Percentiles rank a stretch among this genome's conserved stretches.
phyloP scores from a whole-genome alignment of 2,797 vertebrate genomes.

The Decapterus maruadsi region DNA sequence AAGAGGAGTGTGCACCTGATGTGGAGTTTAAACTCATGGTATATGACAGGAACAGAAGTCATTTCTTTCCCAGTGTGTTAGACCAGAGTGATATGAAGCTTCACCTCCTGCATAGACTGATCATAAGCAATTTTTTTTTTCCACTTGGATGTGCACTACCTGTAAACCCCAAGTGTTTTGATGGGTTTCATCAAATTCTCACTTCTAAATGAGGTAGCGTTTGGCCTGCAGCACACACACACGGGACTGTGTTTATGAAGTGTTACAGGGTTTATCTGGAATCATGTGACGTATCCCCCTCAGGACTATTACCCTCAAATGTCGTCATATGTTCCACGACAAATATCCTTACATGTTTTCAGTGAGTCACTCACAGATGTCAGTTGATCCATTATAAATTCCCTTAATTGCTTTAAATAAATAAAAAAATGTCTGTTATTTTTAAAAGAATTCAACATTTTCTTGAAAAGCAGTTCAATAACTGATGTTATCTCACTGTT shows the following conservation, averaged over 20 bases:
- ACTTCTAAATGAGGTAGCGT: neutral
- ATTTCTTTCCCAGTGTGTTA: constrained; percentile 10
- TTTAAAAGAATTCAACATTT: neutral
- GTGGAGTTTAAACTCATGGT: constrained; percentile 54
- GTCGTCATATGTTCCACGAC: neutral
- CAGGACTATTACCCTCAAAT: constrained; percentile 2
- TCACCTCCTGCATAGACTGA: constrained; percentile 3
- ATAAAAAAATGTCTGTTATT: neutral
- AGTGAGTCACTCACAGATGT: neutral
- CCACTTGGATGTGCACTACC: neutral
- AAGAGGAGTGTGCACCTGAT: constrained; percentile 56
- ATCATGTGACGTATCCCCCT: neutral
- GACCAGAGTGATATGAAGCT: constrained; percentile 17
- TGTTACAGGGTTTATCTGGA: constrained; percentile 15
- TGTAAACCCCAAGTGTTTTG: neutral
- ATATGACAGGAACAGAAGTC: constrained; percentile 67
- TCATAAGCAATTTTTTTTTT: neutral
- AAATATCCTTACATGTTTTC: neutral
- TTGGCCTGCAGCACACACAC: neutral
- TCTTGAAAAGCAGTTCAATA: constrained; percentile 1
- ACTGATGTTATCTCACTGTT: too few species aligned
- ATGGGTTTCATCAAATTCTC: constrained; percentile 3
- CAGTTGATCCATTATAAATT: neutral
- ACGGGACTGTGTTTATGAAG: constrained; percentile 1
- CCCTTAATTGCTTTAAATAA: neutral